These are phyloP conservation scores for Lates japonicus DNA, from an alignment of 2,797 vertebrate species.

Conservation along the genomic window DNA sequence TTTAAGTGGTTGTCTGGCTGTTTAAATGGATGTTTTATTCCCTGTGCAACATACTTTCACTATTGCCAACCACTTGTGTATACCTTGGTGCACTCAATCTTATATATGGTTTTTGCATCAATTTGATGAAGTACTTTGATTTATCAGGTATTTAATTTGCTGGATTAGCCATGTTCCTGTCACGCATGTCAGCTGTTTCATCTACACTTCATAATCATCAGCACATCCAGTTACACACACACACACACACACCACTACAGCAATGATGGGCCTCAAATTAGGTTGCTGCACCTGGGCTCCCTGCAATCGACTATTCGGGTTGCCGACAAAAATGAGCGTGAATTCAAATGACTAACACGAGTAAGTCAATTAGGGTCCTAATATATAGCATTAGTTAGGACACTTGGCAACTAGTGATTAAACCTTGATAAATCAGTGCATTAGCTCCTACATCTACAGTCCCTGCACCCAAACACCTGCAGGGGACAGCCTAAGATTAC, in stretches of 20 bases:
- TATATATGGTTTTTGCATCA: neutral
- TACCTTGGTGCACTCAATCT: neutral
- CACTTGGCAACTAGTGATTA: constrained; percentile 60
- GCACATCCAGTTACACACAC: constrained; percentile 4
- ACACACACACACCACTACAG: neutral
- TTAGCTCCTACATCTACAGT: constrained; percentile 38
- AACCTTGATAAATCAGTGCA: constrained; percentile 58
- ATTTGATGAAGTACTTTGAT: neutral
- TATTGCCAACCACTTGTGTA: neutral
- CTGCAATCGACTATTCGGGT: neutral
- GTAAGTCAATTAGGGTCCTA: constrained; percentile 51
- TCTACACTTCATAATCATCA: neutral
- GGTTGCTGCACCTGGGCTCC: neutral
- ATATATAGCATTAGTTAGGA: constrained; percentile 48
- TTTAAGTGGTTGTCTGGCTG: no score
- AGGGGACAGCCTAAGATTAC: constrained; percentile 69
- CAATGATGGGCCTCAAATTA: neutral
- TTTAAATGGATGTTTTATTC: neutral
- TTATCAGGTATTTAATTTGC: neutral
- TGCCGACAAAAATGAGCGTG: constrained; percentile 15
- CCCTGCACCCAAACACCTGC: constrained; percentile 70
- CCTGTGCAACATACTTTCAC: neutral
- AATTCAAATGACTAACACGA: constrained; percentile 32
- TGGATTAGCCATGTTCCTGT: neutral
- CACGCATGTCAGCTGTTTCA: no score